Percentiles rank a stretch among this genome's conserved stretches.
Evolutionary conservation across 2,888 invertebrate genomes (phyloP).

Genomic region (Mechanitis mazaeus): DNA sequence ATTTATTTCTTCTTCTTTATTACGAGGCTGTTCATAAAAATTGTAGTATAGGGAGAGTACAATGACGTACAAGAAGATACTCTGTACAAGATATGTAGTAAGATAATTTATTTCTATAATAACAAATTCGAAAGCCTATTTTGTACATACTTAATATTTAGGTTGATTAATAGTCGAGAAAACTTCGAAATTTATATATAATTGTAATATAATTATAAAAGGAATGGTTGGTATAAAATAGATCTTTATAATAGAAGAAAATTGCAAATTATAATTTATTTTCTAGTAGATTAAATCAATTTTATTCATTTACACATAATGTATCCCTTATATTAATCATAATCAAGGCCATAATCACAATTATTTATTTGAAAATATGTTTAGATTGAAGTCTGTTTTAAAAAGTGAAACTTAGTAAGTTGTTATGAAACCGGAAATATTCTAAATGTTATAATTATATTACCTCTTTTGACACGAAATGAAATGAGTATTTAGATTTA

Average conservation of each 20-base stretch:
- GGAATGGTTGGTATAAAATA: slow-evolving; percentile 19
- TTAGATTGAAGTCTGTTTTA: slow-evolving; percentile 15
- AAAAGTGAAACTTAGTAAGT: slow-evolving; percentile 21
- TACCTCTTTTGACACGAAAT: neutral
- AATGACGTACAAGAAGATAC: too few species aligned
- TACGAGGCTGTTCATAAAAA: too few species aligned
- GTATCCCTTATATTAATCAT: too few species aligned
- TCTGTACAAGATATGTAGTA: too few species aligned
- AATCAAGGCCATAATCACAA: slow-evolving; percentile 10
- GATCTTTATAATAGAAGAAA: slow-evolving; percentile 3
- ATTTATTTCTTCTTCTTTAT: too few species aligned
- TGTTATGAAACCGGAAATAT: slow-evolving; percentile 18
- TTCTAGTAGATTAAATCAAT: slow-evolving; percentile 3
- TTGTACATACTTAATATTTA: too few species aligned
- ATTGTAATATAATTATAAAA: too few species aligned
- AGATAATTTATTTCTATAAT: too few species aligned
- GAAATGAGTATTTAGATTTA: neutral
- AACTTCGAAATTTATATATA: too few species aligned
- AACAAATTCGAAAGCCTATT: too few species aligned
- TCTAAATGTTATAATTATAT: slow-evolving; percentile 8
- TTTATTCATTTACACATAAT: neutral
- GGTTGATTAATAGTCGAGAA: too few species aligned
- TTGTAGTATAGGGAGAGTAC: too few species aligned
- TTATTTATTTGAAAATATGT: slow-evolving; percentile 11
- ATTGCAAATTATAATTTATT: neutral